Conservation (phyloP, 2,113 vertebrate species). For the Takifugu bimaculatus region DNA sequence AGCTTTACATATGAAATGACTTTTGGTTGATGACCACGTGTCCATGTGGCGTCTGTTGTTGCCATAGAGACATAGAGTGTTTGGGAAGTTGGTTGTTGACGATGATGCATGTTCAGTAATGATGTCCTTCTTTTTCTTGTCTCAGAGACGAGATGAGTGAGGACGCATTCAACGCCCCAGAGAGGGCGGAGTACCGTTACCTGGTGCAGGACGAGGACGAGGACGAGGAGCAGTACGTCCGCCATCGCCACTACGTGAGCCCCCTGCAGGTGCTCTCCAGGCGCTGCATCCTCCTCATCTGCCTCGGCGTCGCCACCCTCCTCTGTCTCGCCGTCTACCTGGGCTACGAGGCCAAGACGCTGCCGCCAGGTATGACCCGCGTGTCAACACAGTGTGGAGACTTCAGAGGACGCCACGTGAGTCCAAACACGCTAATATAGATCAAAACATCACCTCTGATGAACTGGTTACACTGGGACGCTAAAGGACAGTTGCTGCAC, state of each 20-base stretch:
- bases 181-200: slow-evolving; percentile 73
- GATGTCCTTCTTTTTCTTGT: background rate
- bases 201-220: slow-evolving; percentile 74
- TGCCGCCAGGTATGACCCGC: slow-evolving; percentile 37
- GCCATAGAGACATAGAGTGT: too few relatives aligned
- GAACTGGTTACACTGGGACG: background rate
- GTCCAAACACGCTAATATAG: slow-evolving; percentile 10
- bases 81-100: too few relatives aligned
- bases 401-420: slow-evolving; percentile 52
- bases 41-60: too few relatives aligned
- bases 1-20: too few relatives aligned
- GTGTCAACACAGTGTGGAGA: slow-evolving; percentile 63
- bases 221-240: slow-evolving; percentile 64
- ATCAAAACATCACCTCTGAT: background rate
- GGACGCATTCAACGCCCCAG: slow-evolving; percentile 66
- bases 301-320: slow-evolving; percentile 48
- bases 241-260: slow-evolving; percentile 63
- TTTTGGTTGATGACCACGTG: too few relatives aligned
- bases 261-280: slow-evolving; percentile 67
- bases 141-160: slow-evolving; percentile 69
- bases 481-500: background rate
- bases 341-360: slow-evolving; percentile 70
- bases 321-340: slow-evolving; percentile 69
- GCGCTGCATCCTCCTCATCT: slow-evolving; percentile 66
- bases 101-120: too few relatives aligned